These are phyloP conservation scores for Cephus spinipes DNA, from an alignment of 2,888 invertebrate genomes.

Conservation along the genomic window DNA sequence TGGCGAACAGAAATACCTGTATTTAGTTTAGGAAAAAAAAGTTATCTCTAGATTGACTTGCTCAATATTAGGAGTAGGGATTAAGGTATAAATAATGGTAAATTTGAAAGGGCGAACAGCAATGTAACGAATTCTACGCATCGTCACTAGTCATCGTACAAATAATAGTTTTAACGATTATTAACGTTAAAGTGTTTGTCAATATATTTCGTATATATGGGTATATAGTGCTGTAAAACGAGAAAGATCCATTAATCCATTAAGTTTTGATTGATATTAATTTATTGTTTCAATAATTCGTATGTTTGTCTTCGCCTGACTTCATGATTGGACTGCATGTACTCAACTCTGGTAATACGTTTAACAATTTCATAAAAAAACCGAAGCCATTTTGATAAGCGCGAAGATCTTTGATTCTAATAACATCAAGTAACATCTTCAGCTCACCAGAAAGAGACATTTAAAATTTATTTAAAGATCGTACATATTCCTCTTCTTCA, in stretches of 20 bases:
- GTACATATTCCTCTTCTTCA: background rate
- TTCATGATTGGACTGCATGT: constrained; percentile 16
- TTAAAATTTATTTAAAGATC: constrained; percentile 24
- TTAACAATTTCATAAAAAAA: background rate
- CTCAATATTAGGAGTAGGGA: constrained; percentile 38
- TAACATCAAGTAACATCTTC: background rate
- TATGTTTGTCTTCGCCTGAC: constrained; percentile 16
- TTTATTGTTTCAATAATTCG: constrained; percentile 11
- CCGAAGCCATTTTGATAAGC: background rate
- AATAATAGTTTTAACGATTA: background rate
- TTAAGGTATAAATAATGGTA: constrained; percentile 47
- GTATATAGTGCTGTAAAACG: constrained; percentile 41
- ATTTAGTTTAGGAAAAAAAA: background rate
- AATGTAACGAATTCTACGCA: constrained; percentile 44
- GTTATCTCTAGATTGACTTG: constrained; percentile 9
- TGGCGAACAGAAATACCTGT: background rate
- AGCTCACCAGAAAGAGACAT: background rate
- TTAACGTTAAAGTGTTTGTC: background rate
- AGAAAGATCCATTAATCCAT: constrained; percentile 26
- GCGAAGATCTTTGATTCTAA: background rate
- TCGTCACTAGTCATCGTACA: constrained; percentile 21
- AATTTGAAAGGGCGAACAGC: constrained; percentile 38
- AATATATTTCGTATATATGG: constrained; percentile 12
- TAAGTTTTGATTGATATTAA: constrained; percentile 25
- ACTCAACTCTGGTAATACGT: constrained; percentile 19